Percentiles rank a stretch among this genome's conserved stretches.
Evolutionary conservation across 1,140 invertebrate genomes (phyloP).

Genomic region (Polypedilum pembai): DNA sequence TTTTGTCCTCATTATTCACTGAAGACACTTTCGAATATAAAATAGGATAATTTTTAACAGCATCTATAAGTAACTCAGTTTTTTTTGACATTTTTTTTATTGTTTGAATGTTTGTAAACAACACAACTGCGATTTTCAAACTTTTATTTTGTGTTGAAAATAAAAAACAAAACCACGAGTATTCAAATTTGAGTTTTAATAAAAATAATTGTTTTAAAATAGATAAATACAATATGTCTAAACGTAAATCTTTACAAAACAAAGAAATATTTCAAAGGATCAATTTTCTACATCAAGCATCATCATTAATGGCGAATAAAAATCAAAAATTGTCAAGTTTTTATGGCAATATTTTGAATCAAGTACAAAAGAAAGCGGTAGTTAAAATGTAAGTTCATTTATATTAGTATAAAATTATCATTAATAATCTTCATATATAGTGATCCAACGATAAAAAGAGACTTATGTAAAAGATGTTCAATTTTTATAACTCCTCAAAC

Average conservation of each 20-base stretch:
- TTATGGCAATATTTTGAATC: neutral
- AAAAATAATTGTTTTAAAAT: neutral
- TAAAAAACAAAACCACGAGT: too few relatives aligned
- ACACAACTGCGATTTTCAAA: neutral
- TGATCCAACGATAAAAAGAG: slow-evolving; percentile 3
- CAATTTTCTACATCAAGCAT: neutral
- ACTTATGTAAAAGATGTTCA: neutral
- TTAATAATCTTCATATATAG: neutral
- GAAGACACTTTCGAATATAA: neutral
- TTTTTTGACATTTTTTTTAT: neutral
- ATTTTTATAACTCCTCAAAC: neutral
- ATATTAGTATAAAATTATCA: neutral
- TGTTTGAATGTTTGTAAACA: neutral
- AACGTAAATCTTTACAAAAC: neutral
- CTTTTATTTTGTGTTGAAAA: neutral
- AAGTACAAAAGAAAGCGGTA: neutral
- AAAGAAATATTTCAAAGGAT: slow-evolving; percentile 10
- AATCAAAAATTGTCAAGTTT: neutral
- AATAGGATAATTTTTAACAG: slow-evolving; percentile 12
- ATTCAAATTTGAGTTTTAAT: neutral
- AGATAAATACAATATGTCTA: neutral
- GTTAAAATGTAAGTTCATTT: neutral
- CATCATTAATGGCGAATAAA: neutral
- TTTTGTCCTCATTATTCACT: neutral
- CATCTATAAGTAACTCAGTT: neutral